Evolutionary conservation across 2,888 invertebrate species (phyloP).

Genomic region (Belgica antarctica): DNA sequence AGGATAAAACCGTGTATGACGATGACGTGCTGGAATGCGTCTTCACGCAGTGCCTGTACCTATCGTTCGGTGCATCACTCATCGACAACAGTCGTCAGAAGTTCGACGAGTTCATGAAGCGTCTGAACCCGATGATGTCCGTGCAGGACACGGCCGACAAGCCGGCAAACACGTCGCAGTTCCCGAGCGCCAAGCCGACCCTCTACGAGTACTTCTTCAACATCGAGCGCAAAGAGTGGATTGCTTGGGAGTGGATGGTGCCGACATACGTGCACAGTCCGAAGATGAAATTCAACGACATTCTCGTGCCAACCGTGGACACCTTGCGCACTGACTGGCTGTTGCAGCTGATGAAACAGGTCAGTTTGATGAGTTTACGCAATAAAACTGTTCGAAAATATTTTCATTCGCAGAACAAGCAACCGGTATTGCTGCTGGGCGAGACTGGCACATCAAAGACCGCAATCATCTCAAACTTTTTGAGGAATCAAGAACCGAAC

Average conservation of each 20-base stretch:
- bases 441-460: conserved; percentile 93
- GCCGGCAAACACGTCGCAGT: conserved; percentile 66
- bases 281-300: conserved; percentile 70
- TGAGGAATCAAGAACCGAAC: conserved; percentile 67
- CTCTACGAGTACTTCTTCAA: conserved; percentile 83
- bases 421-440: conserved; percentile 81
- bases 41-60: conserved; percentile 74
- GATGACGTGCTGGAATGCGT: conserved; percentile 66
- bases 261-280: conserved; percentile 73
- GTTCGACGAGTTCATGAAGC: conserved; percentile 80
- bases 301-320: conserved; percentile 86
- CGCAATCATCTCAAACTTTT: conserved; percentile 79
- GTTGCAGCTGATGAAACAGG: conserved; percentile 72
- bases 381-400: background rate
- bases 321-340: conserved; percentile 78
- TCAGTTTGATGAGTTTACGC: no score
- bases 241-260: conserved; percentile 81
- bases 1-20: conserved; percentile 57
- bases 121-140: conserved; percentile 66
- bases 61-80: conserved; percentile 79
- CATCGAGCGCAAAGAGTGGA: conserved; percentile 66
- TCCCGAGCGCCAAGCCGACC: conserved; percentile 69
- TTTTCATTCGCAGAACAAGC: conserved; percentile 59
- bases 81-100: conserved; percentile 65
- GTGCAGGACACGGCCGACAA: conserved; percentile 65